Conservation (phyloP, 30 jellyfish, hydroid and myxozoan species). For the Pseudorhiza aurosa region DNA sequence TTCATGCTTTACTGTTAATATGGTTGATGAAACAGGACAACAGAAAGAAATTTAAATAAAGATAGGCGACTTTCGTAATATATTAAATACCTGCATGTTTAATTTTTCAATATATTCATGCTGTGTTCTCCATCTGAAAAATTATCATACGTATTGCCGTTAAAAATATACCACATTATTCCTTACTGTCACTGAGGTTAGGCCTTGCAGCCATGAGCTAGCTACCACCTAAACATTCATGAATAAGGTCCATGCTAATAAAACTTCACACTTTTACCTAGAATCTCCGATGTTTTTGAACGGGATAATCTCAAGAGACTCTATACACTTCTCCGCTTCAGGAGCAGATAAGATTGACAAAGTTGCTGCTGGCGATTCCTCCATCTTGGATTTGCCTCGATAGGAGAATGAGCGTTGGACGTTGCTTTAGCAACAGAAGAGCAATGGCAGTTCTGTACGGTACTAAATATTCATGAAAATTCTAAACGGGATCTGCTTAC, state of each 20-base stretch:
- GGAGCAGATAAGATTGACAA: slow-evolving; percentile 32
- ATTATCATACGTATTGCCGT: background rate
- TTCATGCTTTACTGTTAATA: background rate
- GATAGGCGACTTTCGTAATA: too few species aligned
- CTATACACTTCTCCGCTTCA: slow-evolving; percentile 82
- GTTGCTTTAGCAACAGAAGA: background rate
- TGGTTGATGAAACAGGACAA: too few species aligned
- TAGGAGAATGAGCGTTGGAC: slow-evolving; percentile 8
- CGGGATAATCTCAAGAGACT: slow-evolving; percentile 44
- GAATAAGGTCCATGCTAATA: too few species aligned
- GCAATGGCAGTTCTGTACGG: background rate
- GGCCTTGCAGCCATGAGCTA: too few species aligned
- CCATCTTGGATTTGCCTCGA: slow-evolving; percentile 2
- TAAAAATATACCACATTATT: background rate
- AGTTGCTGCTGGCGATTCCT: slow-evolving; percentile 36
- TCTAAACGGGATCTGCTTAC: too few species aligned
- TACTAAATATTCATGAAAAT: too few species aligned
- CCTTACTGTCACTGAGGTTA: too few species aligned
- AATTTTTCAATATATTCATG: slow-evolving; percentile 79
- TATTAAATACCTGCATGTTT: slow-evolving; percentile 81
- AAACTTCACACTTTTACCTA: slow-evolving; percentile 29
- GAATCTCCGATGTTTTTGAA: slow-evolving; percentile 51
- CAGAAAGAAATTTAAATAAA: too few species aligned
- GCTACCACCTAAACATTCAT: too few species aligned
- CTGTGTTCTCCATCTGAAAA: slow-evolving; percentile 77